These are phyloP conservation scores for Notocelia uddmanniana DNA, from an alignment of 2,888 invertebrate species.

Conservation along the genomic window DNA sequence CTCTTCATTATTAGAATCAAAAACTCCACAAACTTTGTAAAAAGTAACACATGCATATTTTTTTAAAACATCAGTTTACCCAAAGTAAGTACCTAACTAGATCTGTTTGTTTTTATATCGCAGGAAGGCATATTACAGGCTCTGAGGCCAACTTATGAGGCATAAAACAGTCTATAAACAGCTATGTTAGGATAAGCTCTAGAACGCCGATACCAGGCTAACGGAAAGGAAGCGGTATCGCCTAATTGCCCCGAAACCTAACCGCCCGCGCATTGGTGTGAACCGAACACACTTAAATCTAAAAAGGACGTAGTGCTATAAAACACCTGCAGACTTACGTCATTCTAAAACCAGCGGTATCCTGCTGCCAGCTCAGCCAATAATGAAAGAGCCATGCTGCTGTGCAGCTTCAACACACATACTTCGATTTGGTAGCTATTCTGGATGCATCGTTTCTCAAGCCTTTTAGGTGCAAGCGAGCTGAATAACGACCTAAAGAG, in stretches of 20 bases:
- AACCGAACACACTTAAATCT: background rate
- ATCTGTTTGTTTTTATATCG: no score
- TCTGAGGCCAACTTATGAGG: background rate
- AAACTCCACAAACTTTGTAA: no score
- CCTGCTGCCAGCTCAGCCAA: background rate
- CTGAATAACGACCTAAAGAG: conserved; percentile 26
- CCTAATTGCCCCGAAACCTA: conserved; percentile 63
- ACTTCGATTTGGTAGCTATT: background rate
- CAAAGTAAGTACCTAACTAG: no score
- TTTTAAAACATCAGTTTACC: no score
- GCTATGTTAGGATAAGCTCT: conserved; percentile 25
- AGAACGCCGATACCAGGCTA: conserved; percentile 1
- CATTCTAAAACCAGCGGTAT: background rate
- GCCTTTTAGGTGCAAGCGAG: conserved; percentile 4
- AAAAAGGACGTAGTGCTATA: background rate
- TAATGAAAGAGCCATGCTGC: background rate
- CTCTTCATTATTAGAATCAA: no score
- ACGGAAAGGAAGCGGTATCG: conserved; percentile 50
- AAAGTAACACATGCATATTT: no score
- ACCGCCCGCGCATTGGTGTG: conserved; percentile 50
- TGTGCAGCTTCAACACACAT: background rate
- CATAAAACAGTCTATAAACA: background rate
- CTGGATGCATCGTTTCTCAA: background rate
- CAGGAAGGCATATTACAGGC: background rate
- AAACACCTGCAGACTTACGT: background rate